Percentiles rank a stretch among this genome's conserved stretches.
Conservation (phyloP, 2,888 invertebrate species). For the Chirona hameri region DNA sequence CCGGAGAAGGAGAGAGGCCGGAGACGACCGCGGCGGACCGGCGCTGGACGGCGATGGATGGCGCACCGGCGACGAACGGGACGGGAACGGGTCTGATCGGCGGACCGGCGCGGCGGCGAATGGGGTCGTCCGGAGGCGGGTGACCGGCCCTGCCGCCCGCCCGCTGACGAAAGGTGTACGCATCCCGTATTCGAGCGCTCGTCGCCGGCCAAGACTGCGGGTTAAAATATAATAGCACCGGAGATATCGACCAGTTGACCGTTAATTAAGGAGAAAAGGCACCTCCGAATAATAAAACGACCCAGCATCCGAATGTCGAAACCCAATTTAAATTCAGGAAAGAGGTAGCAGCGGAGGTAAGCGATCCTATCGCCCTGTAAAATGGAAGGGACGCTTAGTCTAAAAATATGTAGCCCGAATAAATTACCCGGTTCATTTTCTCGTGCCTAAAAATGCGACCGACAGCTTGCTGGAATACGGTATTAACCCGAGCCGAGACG, state of each 20-base stretch:
- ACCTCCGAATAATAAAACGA: constrained; percentile 22
- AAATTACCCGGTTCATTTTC: constrained; percentile 3
- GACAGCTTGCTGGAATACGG: not conserved
- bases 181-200: constrained; percentile 11
- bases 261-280: constrained; percentile 25
- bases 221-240: constrained; percentile 22
- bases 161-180: not conserved
- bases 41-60: not conserved
- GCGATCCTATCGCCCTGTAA: not conserved
- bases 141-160: not conserved
- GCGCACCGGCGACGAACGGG: not conserved
- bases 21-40: not conserved
- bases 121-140: not conserved
- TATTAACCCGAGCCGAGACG: not conserved
- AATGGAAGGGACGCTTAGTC: constrained; percentile 25
- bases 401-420: constrained; percentile 22
- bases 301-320: constrained; percentile 25
- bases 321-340: constrained; percentile 29
- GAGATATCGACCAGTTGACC: constrained; percentile 23
- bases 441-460: not conserved
- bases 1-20: not conserved
- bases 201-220: not conserved
- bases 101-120: not conserved
- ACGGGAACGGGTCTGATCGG: not conserved
- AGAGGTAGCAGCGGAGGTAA: constrained; percentile 2